These are phyloP conservation scores for Caligus rogercresseyi DNA, from an alignment of 1,140 invertebrate species.

Conservation along the genomic window DNA sequence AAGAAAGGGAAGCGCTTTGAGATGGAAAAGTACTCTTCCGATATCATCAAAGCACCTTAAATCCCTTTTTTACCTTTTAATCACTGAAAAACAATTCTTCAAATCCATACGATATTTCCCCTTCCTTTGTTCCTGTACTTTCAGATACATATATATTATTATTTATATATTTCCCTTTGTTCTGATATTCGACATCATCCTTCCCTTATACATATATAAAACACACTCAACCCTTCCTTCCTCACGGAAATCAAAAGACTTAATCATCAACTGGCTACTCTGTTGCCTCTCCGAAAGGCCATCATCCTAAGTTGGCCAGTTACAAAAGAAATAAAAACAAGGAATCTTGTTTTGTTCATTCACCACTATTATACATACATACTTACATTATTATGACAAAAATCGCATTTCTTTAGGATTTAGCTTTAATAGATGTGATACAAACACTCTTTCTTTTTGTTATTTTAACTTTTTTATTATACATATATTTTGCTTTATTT, in stretches of 20 bases:
- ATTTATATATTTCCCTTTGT: not conserved
- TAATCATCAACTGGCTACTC: no score
- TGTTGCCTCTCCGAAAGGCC: no score
- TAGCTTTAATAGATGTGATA: not conserved
- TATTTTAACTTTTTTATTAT: not conserved
- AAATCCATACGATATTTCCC: not conserved
- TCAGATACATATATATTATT: not conserved
- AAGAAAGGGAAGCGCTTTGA: slow-evolving; percentile 16
- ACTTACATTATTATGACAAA: not conserved
- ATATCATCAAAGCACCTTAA: not conserved
- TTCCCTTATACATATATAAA: not conserved
- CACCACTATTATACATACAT: not conserved
- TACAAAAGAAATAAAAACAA: no score
- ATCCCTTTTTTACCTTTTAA: no score
- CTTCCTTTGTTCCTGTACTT: not conserved
- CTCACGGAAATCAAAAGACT: no score
- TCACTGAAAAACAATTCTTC: no score
- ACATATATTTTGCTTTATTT: not conserved
- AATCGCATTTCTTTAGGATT: not conserved
- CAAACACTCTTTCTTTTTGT: not conserved
- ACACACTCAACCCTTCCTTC: not conserved
- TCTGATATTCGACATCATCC: not conserved
- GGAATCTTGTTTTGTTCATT: no score
- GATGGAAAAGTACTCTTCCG: not conserved
- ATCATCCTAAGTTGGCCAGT: no score